Conservation (phyloP, 2,797 vertebrate genomes). For the Sebastiscus tertius region DNA sequence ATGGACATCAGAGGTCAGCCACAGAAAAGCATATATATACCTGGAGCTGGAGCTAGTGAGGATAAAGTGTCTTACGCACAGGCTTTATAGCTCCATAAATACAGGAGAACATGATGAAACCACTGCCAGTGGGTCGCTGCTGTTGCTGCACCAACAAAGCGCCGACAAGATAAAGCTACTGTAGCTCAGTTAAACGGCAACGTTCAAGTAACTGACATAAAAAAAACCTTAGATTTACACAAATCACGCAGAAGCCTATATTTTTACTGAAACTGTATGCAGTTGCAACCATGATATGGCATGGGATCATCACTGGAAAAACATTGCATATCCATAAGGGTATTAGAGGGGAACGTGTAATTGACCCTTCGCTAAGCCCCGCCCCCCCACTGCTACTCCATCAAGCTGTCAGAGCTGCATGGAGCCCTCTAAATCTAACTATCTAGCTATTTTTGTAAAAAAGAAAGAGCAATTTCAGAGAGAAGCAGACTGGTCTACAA, state of each 20-base stretch:
- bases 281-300: not conserved
- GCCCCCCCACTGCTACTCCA: no score
- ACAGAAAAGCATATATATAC: not conserved
- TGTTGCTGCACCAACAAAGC: not conserved
- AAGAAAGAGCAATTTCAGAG: no score
- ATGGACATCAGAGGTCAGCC: not conserved
- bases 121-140: not conserved
- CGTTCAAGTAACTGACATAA: not conserved
- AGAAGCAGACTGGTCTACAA: no score
- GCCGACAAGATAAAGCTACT: not conserved
- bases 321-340: not conserved
- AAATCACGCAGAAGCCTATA: not conserved
- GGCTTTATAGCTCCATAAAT: not conserved
- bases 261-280: not conserved
- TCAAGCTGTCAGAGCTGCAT: no score
- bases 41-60: not conserved
- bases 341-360: not conserved
- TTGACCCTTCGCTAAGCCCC: no score
- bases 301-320: not conserved
- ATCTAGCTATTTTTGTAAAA: no score
- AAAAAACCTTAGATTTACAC: not conserved
- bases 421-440: no score
- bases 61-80: not conserved
- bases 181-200: not conserved
- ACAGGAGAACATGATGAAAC: not conserved